These are phyloP conservation scores for Hemitrygon akajei DNA, from an alignment of 2,797 vertebrate species.

Conservation along the genomic window DNA sequence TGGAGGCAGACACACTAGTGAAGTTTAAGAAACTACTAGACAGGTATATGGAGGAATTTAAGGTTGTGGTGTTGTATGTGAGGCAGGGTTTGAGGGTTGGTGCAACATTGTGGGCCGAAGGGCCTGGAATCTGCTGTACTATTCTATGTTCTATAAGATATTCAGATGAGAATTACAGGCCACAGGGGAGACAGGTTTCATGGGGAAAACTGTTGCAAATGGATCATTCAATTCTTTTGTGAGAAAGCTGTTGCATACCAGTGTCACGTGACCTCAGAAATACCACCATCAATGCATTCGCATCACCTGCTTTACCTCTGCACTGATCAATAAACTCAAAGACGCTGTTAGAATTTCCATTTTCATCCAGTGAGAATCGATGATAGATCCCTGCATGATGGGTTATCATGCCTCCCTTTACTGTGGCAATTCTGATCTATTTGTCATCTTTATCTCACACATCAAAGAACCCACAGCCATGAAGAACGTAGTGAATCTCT, in stretches of 20 bases:
- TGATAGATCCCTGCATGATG: constrained; percentile 91
- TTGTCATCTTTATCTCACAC: constrained; percentile 72
- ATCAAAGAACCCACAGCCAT: constrained; percentile 84
- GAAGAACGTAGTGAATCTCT: constrained; percentile 88
- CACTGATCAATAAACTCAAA: background rate
- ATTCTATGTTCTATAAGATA: background rate
- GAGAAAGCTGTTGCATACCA: background rate
- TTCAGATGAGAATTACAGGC: background rate
- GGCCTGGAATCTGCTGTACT: too few relatives aligned
- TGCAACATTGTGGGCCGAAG: too few relatives aligned
- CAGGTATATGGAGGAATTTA: too few relatives aligned
- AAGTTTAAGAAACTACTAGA: too few relatives aligned
- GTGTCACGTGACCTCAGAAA: background rate
- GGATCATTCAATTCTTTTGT: background rate
- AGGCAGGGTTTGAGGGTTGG: too few relatives aligned
- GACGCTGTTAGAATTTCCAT: constrained; percentile 47
- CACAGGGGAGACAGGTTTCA: background rate
- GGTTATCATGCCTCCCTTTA: constrained; percentile 86
- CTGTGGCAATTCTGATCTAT: constrained; percentile 82
- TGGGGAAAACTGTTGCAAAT: background rate
- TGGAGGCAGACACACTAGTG: too few relatives aligned
- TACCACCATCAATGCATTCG: background rate
- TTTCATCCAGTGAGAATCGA: constrained; percentile 77
- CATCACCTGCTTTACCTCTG: background rate
- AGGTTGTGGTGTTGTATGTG: too few relatives aligned